Conservation (phyloP, 2,797 vertebrate species). For the Poeciliopsis presidionis region DNA sequence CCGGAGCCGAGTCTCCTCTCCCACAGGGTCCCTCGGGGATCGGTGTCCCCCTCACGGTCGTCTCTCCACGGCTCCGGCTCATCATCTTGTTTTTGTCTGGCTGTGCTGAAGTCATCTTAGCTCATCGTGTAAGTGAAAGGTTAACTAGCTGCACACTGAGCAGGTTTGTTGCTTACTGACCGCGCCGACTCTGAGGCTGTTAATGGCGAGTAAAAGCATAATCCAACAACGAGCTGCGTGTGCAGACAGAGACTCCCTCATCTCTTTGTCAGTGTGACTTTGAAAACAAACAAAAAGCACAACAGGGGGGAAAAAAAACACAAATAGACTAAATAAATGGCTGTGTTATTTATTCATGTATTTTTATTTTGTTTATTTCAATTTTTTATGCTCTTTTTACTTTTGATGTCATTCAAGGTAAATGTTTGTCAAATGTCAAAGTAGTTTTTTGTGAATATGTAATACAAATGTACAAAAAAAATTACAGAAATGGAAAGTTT, state of each 20-base stretch:
- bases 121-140: slow-evolving; percentile 39
- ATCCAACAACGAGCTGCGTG: slow-evolving; percentile 44
- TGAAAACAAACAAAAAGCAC: slow-evolving; percentile 77
- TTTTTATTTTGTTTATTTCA: not conserved
- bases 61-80: slow-evolving; percentile 68
- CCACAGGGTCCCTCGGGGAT: slow-evolving; percentile 53
- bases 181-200: slow-evolving; percentile 30
- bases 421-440: slow-evolving; percentile 84
- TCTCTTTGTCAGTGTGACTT: slow-evolving; percentile 61
- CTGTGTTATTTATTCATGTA: slow-evolving; percentile 57
- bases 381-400: slow-evolving; percentile 61
- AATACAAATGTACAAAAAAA: slow-evolving; percentile 80
- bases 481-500: slow-evolving; percentile 60
- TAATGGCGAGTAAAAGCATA: slow-evolving; percentile 31
- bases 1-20: slow-evolving; percentile 48
- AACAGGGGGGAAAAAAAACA: slow-evolving; percentile 47
- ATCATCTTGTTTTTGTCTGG: slow-evolving; percentile 72
- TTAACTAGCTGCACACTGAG: slow-evolving; percentile 48
- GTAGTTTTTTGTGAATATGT: slow-evolving; percentile 83
- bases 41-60: slow-evolving; percentile 57
- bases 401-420: slow-evolving; percentile 83
- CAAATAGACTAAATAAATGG: slow-evolving; percentile 58
- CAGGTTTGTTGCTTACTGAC: slow-evolving; percentile 38
- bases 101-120: slow-evolving; percentile 67
- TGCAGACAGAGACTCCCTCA: slow-evolving; percentile 47